Base-by-base conservation (phyloP, 2,888 invertebrate genomes). In the Hipparchia semele region DNA sequence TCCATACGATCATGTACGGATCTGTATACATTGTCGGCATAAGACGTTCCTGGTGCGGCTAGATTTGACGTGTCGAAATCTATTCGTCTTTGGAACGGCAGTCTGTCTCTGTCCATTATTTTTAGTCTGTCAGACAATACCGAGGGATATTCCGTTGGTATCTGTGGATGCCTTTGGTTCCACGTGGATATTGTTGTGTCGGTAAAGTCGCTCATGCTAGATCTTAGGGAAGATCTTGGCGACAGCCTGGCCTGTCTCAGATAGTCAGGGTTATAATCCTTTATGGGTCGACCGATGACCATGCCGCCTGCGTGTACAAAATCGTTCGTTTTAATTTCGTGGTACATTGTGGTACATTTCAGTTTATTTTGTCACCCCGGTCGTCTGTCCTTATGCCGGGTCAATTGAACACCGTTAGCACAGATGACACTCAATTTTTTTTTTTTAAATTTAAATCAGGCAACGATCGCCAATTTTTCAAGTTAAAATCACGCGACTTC, bases 121-220 rank as follows among this genome's bases (percentile, higher is more conserved):
- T 91, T 92, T 1, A 90, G 71, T 82, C 93, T 88, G 64, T 92
- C 93, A 1, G 93, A 93, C 1, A 93, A 80, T 0, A 94, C 94
- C 10, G 92, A 92, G 0, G 94, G 93, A 75, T 93, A 94, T 75
- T 94, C 93, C 0, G 91, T 85, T 0, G 87, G 82, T 7, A 81
- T 78, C 68, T 74, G 80, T 12, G 65, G 65, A 66, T 90, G 88
- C 70, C 89, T 88, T 75, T 92, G 91, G 73, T 93, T 93, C 93
- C 93, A 94, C 0, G 92, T 94, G 0, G 94, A 94, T 76, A 93
- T 92, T 0, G 94, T 93, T 1, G 94, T 94, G 80, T 94, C 94
- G 70, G 94, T 94, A 79, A 94, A 94, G 83, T 94, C 94, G 84
- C 92, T 92, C 85, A 91, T 81, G 77, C 93, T 94, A 80, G 94